Evolutionary conservation across 2,113 vertebrate species (phyloP), one percentile per base, ranked within the genome.

Genomic region (Sakesphorus luctuosus): DNA sequence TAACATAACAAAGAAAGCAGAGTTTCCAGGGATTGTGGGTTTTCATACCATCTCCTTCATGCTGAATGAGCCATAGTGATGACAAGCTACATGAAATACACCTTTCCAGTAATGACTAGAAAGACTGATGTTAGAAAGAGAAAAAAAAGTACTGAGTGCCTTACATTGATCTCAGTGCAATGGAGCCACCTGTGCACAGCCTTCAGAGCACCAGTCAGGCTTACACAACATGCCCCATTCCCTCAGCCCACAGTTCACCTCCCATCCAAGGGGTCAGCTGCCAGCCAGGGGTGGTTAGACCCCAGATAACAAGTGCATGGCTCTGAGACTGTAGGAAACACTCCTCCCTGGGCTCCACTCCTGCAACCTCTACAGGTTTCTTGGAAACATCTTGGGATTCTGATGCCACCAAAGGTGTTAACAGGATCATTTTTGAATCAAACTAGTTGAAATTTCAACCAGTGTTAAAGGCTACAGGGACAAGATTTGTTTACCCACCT

Each of bases 31-130:
- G 67, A 72, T 5, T 65, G 44, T 72, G 53, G 66, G 59, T n/a
- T 66, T 75, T 31, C 0, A 0, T 35, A 40, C n/a, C n/a, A 31
- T 12, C n/a, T 56, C 47, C 23, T 3, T 7, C 18, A 49, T 18
- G 25, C 19, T 87, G 65, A 69, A 53, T 18, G 35, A 88, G 52
- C 67, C 19, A n/a, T 10, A 31, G 62, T 12, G 52, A 71, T 20
- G 38, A 73, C 40, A 71, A 75, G 50, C 21, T 33, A 4, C 7
- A 20, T 33, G 63, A 58, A 89, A 69, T 18, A n/a, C 21, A n/a
- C 28, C 24, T 62, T 88, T 55, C 59, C 73, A 58, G 19, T 58
- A 74, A 74, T 0, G 6, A 69, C 36, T 12, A 9, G 55, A 69
- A 52, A 62, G 80, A 44, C 29, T 33, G 50, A 55, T 20, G 21